Evolutionary conservation across 2,113 vertebrate species (phyloP), one percentile per base, ranked within the genome.

Genomic region (Monopterus albus): DNA sequence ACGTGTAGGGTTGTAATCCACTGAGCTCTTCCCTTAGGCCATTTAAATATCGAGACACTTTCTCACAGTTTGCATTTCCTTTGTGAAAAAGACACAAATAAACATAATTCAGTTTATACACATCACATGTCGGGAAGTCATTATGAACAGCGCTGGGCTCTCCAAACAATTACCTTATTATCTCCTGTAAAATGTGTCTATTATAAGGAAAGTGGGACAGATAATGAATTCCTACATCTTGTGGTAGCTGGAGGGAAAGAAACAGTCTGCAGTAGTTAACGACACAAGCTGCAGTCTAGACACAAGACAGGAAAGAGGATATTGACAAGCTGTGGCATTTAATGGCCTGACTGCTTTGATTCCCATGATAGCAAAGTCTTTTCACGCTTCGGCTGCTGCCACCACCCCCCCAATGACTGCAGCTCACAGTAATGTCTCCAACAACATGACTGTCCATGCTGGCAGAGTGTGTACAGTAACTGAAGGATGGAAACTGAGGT

Each of bases 221-320:
- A 72, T 49, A 17, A 38, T 13, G 38, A 25, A 17, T 59, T 78
- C 56, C 46, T 10, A 9, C 23, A 29, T 50, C 25, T 42, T 38
- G 14, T 21, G 25, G 29, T 31, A 31, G 29, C 29, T 31, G 29
- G 29, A 7, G 5, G 46, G 23, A 17, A 52, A 31, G 57, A 36
- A 49, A 70, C 52, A 46, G 14, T 28, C 33, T 36, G 39, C 29
- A 45, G 39, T 7, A 18, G 11, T 72, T 83, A 78, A 70, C 69
- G 53, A 68, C 60, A 79, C 67, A 79, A 75, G 51, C 63, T 43
- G 18, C 72, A 55, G 84, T 86, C 83, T 76, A 80, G 73, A 90
- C 83, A 35, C 6, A 3, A 65, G 52, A 50, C 56, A 50, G 84
- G 82, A 87, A 85, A 55, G 46, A 69, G 35, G 62, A 53, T 42